A percentile compares a stretch with the other conserved stretches of the same genome.
phyloP scores from a whole-genome alignment of 2,797 vertebrate genomes.

The Philypnodon macrostomus region DNA sequence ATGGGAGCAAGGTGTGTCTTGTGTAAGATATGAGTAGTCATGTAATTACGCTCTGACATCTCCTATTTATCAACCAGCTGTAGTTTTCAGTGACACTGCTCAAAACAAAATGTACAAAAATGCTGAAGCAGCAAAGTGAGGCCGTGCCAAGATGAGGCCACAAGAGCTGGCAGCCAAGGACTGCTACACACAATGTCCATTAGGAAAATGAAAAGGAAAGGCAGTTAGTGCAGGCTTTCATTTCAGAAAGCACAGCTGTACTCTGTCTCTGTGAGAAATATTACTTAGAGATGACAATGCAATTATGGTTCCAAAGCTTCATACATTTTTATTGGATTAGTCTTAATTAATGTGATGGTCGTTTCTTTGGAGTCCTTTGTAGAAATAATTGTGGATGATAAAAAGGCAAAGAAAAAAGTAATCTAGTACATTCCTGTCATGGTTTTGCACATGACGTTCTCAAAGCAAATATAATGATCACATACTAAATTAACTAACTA shows the following conservation, averaged over 20 bases:
- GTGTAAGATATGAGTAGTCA: slow-evolving; percentile 36
- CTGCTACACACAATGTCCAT: slow-evolving; percentile 66
- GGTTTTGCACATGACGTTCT: too few relatives aligned
- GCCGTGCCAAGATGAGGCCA: slow-evolving; percentile 52
- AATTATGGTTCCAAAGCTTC: slow-evolving; percentile 56
- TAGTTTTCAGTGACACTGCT: slow-evolving; percentile 47
- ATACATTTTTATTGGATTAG: slow-evolving; percentile 52
- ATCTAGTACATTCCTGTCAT: slow-evolving; percentile 24
- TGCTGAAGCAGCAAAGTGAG: slow-evolving; percentile 66
- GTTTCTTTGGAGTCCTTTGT: slow-evolving; percentile 32
- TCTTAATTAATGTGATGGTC: slow-evolving; percentile 51
- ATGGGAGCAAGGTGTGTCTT: slow-evolving; percentile 10
- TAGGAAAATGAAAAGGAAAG: slow-evolving; percentile 77
- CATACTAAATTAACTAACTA: too few relatives aligned
- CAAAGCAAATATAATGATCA: too few relatives aligned
- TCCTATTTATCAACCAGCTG: slow-evolving; percentile 50
- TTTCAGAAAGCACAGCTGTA: slow-evolving; percentile 58
- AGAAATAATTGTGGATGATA: slow-evolving; percentile 24
- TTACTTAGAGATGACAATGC: slow-evolving; percentile 61
- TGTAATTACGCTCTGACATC: slow-evolving; percentile 44
- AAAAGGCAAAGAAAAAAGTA: slow-evolving; percentile 7
- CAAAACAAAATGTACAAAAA: slow-evolving; percentile 58
- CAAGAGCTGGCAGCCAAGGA: slow-evolving; percentile 59
- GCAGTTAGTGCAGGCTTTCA: slow-evolving; percentile 55
- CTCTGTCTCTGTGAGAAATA: slow-evolving; percentile 48